These are phyloP conservation scores for Siphamia tubifer DNA, from an alignment of 2,113 vertebrate genomes.

Conservation along the genomic window DNA sequence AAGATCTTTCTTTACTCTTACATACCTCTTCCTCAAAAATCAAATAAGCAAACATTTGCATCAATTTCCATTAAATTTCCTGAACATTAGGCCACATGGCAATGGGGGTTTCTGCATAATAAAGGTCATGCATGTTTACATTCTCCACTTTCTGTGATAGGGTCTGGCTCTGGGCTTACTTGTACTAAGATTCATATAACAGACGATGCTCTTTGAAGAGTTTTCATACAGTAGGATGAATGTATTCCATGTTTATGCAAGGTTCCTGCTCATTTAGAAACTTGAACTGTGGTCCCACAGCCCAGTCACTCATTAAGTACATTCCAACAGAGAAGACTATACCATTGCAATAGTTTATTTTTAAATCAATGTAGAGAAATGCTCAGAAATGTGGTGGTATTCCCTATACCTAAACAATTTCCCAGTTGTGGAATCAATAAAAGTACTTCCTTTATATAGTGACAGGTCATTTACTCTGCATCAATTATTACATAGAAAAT, in stretches of 20 bases:
- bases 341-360: too few species aligned
- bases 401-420: too few species aligned
- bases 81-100: conserved; percentile 12
- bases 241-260: neutral
- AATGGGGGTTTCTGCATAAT: conserved; percentile 1
- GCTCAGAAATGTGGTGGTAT: conserved; percentile 40
- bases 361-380: neutral
- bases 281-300: too few species aligned
- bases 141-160: neutral
- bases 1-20: conserved; percentile 13
- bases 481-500: neutral
- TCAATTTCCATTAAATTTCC: neutral
- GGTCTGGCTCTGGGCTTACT: neutral
- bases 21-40: neutral
- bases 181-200: neutral
- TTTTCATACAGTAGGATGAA: neutral
- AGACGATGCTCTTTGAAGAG: neutral
- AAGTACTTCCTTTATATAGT: too few species aligned
- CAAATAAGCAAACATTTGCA: conserved; percentile 28
- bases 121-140: conserved; percentile 53
- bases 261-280: neutral
- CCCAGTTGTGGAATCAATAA: too few species aligned
- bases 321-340: neutral
- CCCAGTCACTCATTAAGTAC: neutral
- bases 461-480: neutral